Evolutionary conservation across 2,113 vertebrate genomes (phyloP), one percentile per base, ranked within the genome.

Genomic region (Aramus guarauna): DNA sequence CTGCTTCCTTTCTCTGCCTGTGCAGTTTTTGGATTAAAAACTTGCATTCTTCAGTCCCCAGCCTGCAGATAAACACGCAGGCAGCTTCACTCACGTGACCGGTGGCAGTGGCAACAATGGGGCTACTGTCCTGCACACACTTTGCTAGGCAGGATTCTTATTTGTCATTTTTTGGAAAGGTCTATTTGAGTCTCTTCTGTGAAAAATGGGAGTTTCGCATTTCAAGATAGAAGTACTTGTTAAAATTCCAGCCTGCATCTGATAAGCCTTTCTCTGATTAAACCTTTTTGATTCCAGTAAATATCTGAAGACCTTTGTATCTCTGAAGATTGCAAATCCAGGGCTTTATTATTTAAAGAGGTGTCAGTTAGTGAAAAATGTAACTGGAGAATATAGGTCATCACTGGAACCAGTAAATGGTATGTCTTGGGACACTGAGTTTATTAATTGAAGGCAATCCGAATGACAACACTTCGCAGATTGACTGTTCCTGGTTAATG

Each of bases 401-500:
- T 81, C 85, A 29, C 58, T 81, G 88, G 86, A 95, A 67, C 90
- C 73, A 50, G 74, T 75, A 92, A 92, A 63, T 71, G 67, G 37
- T 85, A 59, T 89, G 41, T 94, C 95, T 93, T 95, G 90, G 96
- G 96, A 97, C 59, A 88, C 56, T 5, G 71, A 62, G 59, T 90
- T 95, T 96, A 96, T 97, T 97, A 96, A 96, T 93, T 95, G 73
- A 96, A 92, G 75, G 74, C 77, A 95, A 8, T 94, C 79, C 47
- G 77, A 97, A 78, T 95, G 95, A 94, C 36, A 67, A 77, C 92
- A 72, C 26, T 5, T 88, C 94, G 77, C 91, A 85, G 94, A 82
- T 96, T 94, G 73, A 97, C 96, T 93, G 66, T 96, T 92, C 90
- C 84, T 96, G 94, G 85, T 98, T 97, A 98, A 98, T 97, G 95